A percentile compares a stretch with the other conserved stretches of the same genome.
phyloP scores from a whole-genome alignment of 1,140 invertebrate species.

The Anagrus nilaparvatae region DNA sequence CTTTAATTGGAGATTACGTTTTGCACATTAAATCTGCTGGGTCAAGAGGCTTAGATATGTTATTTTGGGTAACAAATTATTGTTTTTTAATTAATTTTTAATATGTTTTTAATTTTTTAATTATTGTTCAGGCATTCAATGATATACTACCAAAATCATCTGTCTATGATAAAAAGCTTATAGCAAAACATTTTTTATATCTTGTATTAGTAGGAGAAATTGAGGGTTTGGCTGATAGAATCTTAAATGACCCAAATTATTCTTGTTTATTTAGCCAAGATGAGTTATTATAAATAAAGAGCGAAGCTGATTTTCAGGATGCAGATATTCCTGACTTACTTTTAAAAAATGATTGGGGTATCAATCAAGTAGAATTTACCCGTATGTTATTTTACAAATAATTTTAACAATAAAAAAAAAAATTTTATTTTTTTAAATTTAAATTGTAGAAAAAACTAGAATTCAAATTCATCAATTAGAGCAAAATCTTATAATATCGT shows the following conservation, averaged over 20 bases:
- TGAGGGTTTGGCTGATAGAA: slow-evolving; percentile 32
- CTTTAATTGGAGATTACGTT: slow-evolving; percentile 39
- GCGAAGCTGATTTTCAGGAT: slow-evolving; percentile 24
- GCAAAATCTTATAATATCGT: slow-evolving; percentile 61
- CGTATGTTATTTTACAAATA: no score
- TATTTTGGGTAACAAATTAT: slow-evolving; percentile 36
- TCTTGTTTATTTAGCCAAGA: slow-evolving; percentile 31
- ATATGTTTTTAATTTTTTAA: no score
- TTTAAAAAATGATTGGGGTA: slow-evolving; percentile 36
- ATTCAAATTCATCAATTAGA: slow-evolving; percentile 61
- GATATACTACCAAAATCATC: slow-evolving; percentile 42
- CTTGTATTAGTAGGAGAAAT: slow-evolving; percentile 36
- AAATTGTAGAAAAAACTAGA: slow-evolving; percentile 44
- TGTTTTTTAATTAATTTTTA: no score
- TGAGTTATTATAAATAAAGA: slow-evolving; percentile 36
- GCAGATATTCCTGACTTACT: slow-evolving; percentile 38
- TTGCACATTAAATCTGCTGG: slow-evolving; percentile 33
- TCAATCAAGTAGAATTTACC: slow-evolving; percentile 26
- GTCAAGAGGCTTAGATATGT: slow-evolving; percentile 29
- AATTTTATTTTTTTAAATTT: no score
- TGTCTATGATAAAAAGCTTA: slow-evolving; percentile 39
- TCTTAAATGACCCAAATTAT: slow-evolving; percentile 34
- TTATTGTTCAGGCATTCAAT: slow-evolving; percentile 38
- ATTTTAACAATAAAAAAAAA: no score
- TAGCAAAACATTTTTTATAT: slow-evolving; percentile 38